Percentiles rank a stretch among this genome's conserved stretches.
These are phyloP conservation scores for Ooceraea biroi DNA, from an alignment of 1,140 invertebrate species.

Conservation along the genomic window DNA sequence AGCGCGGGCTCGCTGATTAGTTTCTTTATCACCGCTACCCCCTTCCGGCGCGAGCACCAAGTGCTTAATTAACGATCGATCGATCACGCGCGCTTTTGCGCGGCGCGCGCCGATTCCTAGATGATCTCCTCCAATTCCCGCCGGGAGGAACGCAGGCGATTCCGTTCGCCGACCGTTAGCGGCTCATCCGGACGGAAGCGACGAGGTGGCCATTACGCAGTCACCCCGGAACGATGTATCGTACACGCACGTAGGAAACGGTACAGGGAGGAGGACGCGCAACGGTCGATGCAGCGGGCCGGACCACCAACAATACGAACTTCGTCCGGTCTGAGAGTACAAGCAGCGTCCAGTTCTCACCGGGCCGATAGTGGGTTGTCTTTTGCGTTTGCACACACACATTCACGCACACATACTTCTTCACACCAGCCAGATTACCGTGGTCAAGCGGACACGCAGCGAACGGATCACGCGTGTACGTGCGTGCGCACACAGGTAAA, in stretches of 20 bases:
- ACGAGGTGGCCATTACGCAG: conserved; percentile 9
- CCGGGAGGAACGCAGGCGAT: neutral
- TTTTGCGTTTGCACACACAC: conserved; percentile 50
- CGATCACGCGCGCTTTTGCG: neutral
- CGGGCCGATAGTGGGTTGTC: conserved; percentile 70
- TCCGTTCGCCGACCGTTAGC: conserved; percentile 31
- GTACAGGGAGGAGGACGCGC: neutral
- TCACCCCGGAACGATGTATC: neutral
- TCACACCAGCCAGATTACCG: neutral
- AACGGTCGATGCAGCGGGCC: neutral
- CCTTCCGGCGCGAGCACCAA: neutral
- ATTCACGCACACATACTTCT: conserved; percentile 21
- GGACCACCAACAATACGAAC: conserved; percentile 38
- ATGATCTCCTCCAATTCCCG: neutral
- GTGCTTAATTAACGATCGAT: conserved; percentile 39
- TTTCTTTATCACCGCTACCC: conserved; percentile 21
- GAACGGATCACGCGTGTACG: neutral
- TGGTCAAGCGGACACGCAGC: conserved; percentile 3
- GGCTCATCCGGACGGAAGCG: conserved; percentile 27
- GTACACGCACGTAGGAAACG: neutral
- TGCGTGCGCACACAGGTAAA: conserved; percentile 60
- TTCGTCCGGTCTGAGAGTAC: conserved; percentile 79
- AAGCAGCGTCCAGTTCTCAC: conserved; percentile 83
- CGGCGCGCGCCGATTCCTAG: too few species aligned
- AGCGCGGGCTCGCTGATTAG: neutral